Evolutionary conservation across 92 coral and sea anemone genomes (phyloP).

Genomic region (Palythoa grandiflora): DNA sequence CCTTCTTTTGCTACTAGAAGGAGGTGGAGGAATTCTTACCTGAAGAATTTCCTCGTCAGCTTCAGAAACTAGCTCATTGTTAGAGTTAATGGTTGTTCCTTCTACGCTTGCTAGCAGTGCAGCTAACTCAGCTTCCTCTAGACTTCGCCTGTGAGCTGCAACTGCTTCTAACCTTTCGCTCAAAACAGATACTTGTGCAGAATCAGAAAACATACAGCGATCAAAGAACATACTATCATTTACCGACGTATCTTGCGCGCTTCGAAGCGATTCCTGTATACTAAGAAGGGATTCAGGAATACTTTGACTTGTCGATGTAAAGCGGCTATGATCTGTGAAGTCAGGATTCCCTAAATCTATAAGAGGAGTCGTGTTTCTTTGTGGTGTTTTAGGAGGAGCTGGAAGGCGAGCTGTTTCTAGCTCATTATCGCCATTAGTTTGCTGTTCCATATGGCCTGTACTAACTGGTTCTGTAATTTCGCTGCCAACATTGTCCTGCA

Average conservation of each 20-base stretch:
- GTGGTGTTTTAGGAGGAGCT: conserved; percentile 34
- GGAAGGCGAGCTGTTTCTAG: conserved; percentile 17
- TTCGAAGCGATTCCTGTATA: conserved; percentile 43
- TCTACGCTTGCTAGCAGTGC: conserved; percentile 33
- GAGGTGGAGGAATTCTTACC: conserved; percentile 40
- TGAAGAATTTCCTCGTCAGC: conserved; percentile 40
- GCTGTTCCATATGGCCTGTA: not conserved
- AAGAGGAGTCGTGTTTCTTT: not conserved
- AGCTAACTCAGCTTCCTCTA: conserved; percentile 64
- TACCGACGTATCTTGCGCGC: conserved; percentile 25
- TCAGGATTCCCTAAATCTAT: conserved; percentile 14
- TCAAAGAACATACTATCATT: conserved; percentile 23
- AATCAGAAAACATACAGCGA: conserved; percentile 41
- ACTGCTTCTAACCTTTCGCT: conserved; percentile 81
- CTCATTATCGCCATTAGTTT: not conserved
- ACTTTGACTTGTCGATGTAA: conserved; percentile 40
- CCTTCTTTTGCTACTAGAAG: conserved; percentile 45
- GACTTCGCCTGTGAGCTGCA: conserved; percentile 69
- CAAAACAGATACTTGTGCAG: conserved; percentile 48
- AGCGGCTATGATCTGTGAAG: conserved; percentile 7
- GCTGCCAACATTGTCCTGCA: not conserved
- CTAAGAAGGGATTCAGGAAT: conserved; percentile 23
- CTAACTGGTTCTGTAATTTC: not conserved
- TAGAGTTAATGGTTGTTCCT: conserved; percentile 25
- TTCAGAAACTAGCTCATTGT: not conserved